Percentiles rank a stretch among this genome's conserved stretches.
Conservation (phyloP, 2,113 vertebrate genomes). For the Sceloporus tristichus region DNA sequence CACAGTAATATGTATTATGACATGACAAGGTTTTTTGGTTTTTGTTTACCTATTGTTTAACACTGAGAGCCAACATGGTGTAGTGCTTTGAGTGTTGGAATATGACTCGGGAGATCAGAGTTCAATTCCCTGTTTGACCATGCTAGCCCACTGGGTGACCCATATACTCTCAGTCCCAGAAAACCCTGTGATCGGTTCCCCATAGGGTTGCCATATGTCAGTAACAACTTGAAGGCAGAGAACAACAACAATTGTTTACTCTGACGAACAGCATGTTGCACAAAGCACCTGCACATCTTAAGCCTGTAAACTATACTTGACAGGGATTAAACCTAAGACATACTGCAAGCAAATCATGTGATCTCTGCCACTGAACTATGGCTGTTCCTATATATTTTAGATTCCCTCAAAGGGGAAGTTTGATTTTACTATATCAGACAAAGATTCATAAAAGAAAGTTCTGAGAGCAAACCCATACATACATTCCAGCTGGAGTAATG, state of each 20-base stretch:
- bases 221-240: no score
- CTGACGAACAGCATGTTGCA: not conserved
- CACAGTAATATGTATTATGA: no score
- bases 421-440: not conserved
- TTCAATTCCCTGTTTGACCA: no score
- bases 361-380: not conserved
- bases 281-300: not conserved
- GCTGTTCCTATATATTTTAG: not conserved
- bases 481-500: not conserved
- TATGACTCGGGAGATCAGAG: no score
- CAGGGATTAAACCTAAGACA: not conserved
- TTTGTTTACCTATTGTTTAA: not conserved
- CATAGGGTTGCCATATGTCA: no score
- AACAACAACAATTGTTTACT: no score
- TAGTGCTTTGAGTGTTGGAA: no score
- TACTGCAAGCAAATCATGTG: not conserved
- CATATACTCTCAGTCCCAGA: no score
- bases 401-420: not conserved
- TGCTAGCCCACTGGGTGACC: no score
- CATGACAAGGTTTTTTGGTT: no score
- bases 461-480: not conserved
- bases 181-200: no score
- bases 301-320: not conserved
- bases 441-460: not conserved
- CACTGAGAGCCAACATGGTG: no score